Base-by-base conservation (phyloP, 2,113 vertebrate species). In the Hyaena hyaena region DNA sequence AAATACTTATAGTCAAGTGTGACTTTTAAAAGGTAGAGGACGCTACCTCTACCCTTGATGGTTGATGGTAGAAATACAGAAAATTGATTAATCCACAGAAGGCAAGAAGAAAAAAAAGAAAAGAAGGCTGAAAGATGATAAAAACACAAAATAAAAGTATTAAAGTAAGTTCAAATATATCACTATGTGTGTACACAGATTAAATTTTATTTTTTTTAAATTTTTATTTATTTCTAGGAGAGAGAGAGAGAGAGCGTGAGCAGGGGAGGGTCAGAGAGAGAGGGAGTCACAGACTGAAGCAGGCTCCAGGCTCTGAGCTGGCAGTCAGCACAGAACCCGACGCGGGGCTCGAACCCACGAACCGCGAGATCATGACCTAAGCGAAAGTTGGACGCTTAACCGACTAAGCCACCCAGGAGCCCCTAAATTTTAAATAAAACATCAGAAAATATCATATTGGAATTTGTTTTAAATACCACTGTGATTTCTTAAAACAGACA, bases 71-170 rank as follows among this genome's bases (percentile, higher is more conserved):
- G 33, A 9, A 90, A 81, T 31, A 77, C 2, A 88, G 61, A 88
- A 77, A 96, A 73, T 33, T 17, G 50, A 73, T 66, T 14, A 77
- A 39, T 53, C 84, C 26, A 28, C 1, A 43, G 39, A 71, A 88
- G 15, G 31, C 39, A 77, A 93, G 31, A 94, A 43, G 68, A 21
- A 26, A 82, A 76, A 89, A 74, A 31, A 74, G 65, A 82, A 71
- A 77, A 53, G 45, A 48, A 85, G 76, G 10, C 76, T 4, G n/a
- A 69, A 84, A 16, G 24, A 73, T 26, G 28, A 69, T 69, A 90
- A 82, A 87, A 90, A 55, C 31, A 84, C 7, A 93, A 91, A 95
- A 89, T 28, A 21, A 77, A 84, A 89, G 33, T 21, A 68, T 88
- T 58, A 65, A 89, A 93, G 16, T 69, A 83, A 76, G 14, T 84